Percentiles rank a stretch among this genome's conserved stretches.
Evolutionary conservation across 2,888 invertebrate species (phyloP).

Genomic region (Coelinius sp.): DNA sequence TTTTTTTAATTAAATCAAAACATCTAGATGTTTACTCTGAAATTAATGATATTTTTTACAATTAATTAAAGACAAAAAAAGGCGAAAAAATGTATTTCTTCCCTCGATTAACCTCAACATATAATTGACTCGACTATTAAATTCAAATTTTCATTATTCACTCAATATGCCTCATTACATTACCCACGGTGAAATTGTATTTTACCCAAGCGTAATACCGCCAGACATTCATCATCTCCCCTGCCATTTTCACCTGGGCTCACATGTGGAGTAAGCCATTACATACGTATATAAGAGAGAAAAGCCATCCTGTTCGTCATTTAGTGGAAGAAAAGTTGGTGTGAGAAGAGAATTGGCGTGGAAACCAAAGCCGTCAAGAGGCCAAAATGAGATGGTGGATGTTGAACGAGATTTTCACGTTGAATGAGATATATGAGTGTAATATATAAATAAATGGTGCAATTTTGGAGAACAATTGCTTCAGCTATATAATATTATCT

Average conservation of each 20-base stretch:
- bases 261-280: not conserved
- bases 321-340: not conserved
- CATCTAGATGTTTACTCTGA: no score
- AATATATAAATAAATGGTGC: not conserved
- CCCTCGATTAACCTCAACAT: no score
- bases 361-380: not conserved
- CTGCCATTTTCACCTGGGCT: not conserved
- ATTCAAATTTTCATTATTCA: not conserved
- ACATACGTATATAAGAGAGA: not conserved
- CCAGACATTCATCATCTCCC: not conserved
- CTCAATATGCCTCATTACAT: not conserved
- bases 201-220: not conserved
- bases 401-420: not conserved
- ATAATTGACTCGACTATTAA: not conserved
- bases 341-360: not conserved
- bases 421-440: not conserved
- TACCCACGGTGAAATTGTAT: not conserved
- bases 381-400: not conserved
- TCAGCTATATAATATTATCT: no score
- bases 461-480: no score
- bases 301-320: not conserved
- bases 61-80: no score
- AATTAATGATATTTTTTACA: no score
- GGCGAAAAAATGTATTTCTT: no score
- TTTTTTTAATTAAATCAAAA: no score